Evolutionary conservation across 2,113 vertebrate genomes (phyloP).

Genomic region (Ciconia maguari): DNA sequence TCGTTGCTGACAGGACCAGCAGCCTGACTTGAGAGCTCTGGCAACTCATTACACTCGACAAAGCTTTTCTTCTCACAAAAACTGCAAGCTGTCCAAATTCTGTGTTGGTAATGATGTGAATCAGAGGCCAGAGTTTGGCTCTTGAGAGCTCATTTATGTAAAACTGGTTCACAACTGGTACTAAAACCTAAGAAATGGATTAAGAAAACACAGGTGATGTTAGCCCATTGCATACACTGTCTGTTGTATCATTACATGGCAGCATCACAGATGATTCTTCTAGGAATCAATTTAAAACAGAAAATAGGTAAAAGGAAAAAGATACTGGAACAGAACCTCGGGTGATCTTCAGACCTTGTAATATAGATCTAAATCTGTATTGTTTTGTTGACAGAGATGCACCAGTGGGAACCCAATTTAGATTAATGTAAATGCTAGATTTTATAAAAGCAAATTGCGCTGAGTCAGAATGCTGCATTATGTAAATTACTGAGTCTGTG

Average conservation of each 20-base stretch:
- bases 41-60: not conserved
- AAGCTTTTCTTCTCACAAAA: not conserved
- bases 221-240: not conserved
- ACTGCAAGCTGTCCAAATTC: not conserved
- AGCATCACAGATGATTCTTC: not conserved
- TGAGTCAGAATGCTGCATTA: not conserved
- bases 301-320: not conserved
- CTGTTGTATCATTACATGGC: not conserved
- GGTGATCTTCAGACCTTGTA: not conserved
- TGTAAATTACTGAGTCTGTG: not conserved
- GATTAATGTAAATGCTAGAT: not conserved
- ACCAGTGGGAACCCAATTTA: not conserved
- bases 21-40: not conserved
- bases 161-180: not conserved
- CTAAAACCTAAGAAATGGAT: not conserved
- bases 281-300: not conserved
- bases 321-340: not conserved
- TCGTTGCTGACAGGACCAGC: not conserved
- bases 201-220: not conserved
- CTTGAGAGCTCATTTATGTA: not conserved
- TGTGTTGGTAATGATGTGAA: not conserved
- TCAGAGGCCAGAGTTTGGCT: not conserved
- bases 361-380: not conserved
- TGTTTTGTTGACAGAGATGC: not conserved
- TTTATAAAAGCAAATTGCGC: constrained; percentile 10